Evolutionary conservation across 2,888 invertebrate genomes (phyloP).

Genomic region (Celastrina argiolus): DNA sequence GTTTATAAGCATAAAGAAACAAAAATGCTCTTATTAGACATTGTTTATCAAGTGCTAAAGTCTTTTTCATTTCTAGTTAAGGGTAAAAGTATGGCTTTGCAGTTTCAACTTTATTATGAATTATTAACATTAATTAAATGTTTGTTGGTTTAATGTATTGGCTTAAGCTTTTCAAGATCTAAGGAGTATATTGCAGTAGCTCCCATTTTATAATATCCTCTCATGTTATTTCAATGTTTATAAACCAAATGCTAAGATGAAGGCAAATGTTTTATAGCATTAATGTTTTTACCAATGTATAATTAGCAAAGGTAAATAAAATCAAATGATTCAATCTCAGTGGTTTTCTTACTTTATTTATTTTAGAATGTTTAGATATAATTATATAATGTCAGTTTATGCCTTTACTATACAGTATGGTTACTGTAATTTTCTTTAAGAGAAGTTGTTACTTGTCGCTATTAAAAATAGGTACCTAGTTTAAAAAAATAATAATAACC

Average conservation of each 20-base stretch:
- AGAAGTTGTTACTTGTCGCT: too few species aligned
- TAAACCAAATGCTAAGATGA: conserved; percentile 73
- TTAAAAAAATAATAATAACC: too few species aligned
- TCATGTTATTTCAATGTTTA: conserved; percentile 60
- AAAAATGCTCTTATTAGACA: conserved; percentile 46
- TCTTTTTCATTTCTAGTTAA: conserved; percentile 72
- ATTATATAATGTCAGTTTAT: too few species aligned
- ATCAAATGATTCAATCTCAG: conserved; percentile 69
- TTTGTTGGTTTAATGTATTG: conserved; percentile 30
- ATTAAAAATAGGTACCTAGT: too few species aligned
- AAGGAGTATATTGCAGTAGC: conserved; percentile 42
- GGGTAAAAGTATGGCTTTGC: conserved; percentile 70
- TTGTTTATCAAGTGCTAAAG: conserved; percentile 68
- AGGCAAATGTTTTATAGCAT: conserved; percentile 68
- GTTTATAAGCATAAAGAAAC: conserved; percentile 40
- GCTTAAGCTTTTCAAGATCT: conserved; percentile 42
- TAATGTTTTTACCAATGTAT: conserved; percentile 77
- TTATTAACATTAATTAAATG: conserved; percentile 46
- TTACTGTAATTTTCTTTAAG: too few species aligned
- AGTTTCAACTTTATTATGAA: conserved; percentile 46
- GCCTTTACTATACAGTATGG: too few species aligned
- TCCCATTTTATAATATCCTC: conserved; percentile 46
- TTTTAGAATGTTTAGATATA: not conserved
- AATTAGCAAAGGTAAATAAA: conserved; percentile 75
- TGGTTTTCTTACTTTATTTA: conserved; percentile 28